Conservation (phyloP, 2,888 invertebrate species). For the Eupsilia transversa region DNA sequence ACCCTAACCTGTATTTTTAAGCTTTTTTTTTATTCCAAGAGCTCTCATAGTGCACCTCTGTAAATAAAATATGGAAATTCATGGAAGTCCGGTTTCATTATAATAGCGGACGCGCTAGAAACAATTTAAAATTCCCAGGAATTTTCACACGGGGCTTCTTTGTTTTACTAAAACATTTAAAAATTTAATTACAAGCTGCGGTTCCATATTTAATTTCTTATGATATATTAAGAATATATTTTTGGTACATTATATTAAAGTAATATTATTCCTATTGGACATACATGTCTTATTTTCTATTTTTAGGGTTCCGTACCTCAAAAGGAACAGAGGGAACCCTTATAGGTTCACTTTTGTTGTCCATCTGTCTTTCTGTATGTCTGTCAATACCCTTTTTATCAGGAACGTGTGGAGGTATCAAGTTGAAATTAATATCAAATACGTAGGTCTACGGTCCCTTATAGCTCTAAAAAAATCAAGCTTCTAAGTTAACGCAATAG, state of each 20-base stretch:
- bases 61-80: constrained; percentile 57
- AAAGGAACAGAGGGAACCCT: no score
- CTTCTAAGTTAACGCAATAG: no score
- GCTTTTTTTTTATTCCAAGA: constrained; percentile 5
- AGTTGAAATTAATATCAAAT: no score
- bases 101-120: constrained; percentile 9
- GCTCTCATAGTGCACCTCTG: constrained; percentile 30
- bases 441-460: no score
- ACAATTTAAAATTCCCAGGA: constrained; percentile 5
- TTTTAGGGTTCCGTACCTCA: no score
- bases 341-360: no score
- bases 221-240: no score
- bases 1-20: constrained; percentile 2
- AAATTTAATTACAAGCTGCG: neutral
- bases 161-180: constrained; percentile 13
- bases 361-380: no score
- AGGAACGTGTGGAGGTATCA: no score
- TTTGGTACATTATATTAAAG: no score
- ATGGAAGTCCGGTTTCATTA: constrained; percentile 49
- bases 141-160: constrained; percentile 12
- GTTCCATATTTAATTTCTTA: neutral
- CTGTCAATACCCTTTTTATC: no score
- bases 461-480: no score
- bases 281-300: neutral
- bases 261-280: neutral